A percentile compares a stretch with the other conserved stretches of the same genome.
These are phyloP conservation scores for Eucriotettix oculatus DNA, from an alignment of 2,888 invertebrate genomes.

Conservation along the genomic window DNA sequence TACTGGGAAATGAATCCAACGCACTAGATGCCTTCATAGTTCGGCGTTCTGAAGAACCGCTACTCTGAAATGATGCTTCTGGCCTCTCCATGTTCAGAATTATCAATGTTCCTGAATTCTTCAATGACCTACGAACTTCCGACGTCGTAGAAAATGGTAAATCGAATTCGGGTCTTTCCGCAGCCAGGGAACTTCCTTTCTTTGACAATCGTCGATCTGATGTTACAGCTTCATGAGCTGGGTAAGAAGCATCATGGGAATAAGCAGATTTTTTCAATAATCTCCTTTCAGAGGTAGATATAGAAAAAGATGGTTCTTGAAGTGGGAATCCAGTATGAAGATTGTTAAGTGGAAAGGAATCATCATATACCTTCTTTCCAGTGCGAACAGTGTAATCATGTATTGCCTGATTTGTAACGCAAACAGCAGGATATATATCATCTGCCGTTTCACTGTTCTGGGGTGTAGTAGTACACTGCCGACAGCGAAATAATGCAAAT, in stretches of 20 bases:
- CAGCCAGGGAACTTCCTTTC: slow-evolving; percentile 7
- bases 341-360: slow-evolving; percentile 38
- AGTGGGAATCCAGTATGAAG: slow-evolving; percentile 17
- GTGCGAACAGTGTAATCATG: slow-evolving; percentile 67
- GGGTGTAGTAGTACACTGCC: slow-evolving; percentile 16
- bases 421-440: slow-evolving; percentile 70
- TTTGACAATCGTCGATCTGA: slow-evolving; percentile 4
- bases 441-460: slow-evolving; percentile 35
- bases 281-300: slow-evolving; percentile 10
- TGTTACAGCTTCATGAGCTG: slow-evolving; percentile 1
- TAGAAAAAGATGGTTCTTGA: slow-evolving; percentile 7
- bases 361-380: slow-evolving; percentile 61
- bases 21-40: slow-evolving; percentile 9
- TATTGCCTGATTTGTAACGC: slow-evolving; percentile 66
- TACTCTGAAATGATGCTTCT: slow-evolving; percentile 30
- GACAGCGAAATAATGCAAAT: slow-evolving; percentile 61
- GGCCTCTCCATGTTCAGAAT: slow-evolving; percentile 22
- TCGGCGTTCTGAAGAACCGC: slow-evolving; percentile 25
- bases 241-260: slow-evolving; percentile 5
- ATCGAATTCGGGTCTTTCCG: slow-evolving; percentile 29
- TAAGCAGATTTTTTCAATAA: slow-evolving; percentile 9
- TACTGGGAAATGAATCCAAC: slow-evolving; percentile 8
- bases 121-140: slow-evolving; percentile 28
- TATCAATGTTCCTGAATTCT: slow-evolving; percentile 39
- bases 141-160: slow-evolving; percentile 21